Percentiles rank a stretch among this genome's conserved stretches.
These are phyloP conservation scores for Euplagia quadripunctaria DNA, from an alignment of 2,888 invertebrate species.

Conservation along the genomic window DNA sequence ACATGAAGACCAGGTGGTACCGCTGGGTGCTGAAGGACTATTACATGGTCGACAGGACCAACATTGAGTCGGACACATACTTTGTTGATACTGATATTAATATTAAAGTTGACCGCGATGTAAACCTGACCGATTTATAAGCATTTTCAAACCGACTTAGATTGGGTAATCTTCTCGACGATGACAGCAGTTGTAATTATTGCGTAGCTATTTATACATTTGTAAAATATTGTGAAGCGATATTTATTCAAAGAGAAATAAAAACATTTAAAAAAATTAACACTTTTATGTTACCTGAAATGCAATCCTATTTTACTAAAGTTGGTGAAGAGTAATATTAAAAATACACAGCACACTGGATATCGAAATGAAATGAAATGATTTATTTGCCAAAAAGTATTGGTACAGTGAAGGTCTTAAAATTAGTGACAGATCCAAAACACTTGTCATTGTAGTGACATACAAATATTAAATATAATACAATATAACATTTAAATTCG, in stretches of 20 bases:
- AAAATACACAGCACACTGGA: too few relatives aligned
- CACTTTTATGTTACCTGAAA: background rate
- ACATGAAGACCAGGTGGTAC: constrained; percentile 80
- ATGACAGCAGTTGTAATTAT: background rate
- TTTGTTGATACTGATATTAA: constrained; percentile 68
- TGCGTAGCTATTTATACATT: background rate
- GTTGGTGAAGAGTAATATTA: too few relatives aligned
- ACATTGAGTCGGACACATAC: constrained; percentile 63
- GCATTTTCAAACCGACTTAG: background rate
- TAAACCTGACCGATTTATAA: constrained; percentile 29
- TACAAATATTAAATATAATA: too few relatives aligned
- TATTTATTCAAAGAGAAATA: background rate
- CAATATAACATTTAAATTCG: too few relatives aligned
- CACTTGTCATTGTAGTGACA: too few relatives aligned
- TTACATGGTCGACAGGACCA: constrained; percentile 65
- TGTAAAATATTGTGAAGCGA: background rate
- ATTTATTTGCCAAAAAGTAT: too few relatives aligned
- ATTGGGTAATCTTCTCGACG: background rate
- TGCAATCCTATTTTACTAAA: background rate
- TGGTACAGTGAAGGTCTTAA: too few relatives aligned
- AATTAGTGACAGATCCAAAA: too few relatives aligned
- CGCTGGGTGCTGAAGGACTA: constrained; percentile 75
- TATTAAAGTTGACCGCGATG: constrained; percentile 40
- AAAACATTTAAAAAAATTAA: background rate
- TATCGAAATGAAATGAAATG: too few relatives aligned